Base-by-base conservation (phyloP, 2,113 vertebrate genomes). In the Triplophysa rosa region DNA sequence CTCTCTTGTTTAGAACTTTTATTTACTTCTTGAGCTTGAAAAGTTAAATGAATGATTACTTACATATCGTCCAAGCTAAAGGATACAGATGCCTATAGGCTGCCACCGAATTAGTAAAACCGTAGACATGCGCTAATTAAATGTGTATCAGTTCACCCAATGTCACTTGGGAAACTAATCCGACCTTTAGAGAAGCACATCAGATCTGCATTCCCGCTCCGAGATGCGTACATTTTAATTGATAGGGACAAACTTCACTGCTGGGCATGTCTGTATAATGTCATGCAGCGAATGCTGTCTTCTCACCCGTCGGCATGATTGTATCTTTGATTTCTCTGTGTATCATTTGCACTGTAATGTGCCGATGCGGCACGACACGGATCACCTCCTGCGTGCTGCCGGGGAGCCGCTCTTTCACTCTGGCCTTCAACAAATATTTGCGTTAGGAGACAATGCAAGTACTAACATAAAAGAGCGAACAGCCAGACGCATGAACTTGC, bases 351-450 rank as follows among this genome's bases (percentile, higher is more conserved):
- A 81, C 75, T 76, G 80, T 71, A 72, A 80, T 86, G 62, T 37
- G 61, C 54, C 64, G 58, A 52, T 2, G 17, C 11, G 56, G 42
- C 62, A 59, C 75, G 78, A 86, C 79, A 86, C 33, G 24, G 73
- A 86, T 86, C 78, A 62, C 73, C 69, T 65, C 68, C 72, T 42
- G 67, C 56, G 71, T 40, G 70, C 63, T 66, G 67, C 69, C 67
- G 37, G 49, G 76, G 66, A 75, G 69, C 66, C 66, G 52, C 58
- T 66, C 47, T 65, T 76, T 42, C 67, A 67, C 80, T 78, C 72
- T 76, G 72, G 72, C 79, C 83, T 80, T 72, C 59, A 58, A 56
- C 82, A 74, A 85, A 79, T 58, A 86, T 84, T 85, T 82, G 79
- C 82, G 79, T 86, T 73, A 65, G 14, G 77, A 75, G 68, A 86